phyloP scores from a whole-genome alignment of 2,888 invertebrate species.

The Cheilosia soror region DNA sequence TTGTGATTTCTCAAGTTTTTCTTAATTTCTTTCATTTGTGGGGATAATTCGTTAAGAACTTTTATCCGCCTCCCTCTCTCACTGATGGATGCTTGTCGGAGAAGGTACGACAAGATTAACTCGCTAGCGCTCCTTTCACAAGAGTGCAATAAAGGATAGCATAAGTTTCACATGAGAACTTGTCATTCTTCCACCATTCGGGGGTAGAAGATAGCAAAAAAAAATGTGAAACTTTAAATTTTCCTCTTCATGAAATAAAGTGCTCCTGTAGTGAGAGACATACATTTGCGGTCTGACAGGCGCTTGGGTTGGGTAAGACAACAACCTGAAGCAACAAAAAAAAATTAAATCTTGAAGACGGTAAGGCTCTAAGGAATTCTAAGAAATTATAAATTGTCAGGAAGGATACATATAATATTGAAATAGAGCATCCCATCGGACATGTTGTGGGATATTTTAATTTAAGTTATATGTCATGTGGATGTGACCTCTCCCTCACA shows the following conservation, averaged over 20 bases:
- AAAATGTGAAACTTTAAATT: constrained; percentile 9
- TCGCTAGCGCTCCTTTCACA: constrained; percentile 19
- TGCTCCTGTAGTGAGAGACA: neutral
- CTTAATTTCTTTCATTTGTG: constrained; percentile 25
- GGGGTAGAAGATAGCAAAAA: neutral
- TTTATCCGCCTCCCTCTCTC: neutral
- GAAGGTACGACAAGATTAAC: constrained; percentile 19
- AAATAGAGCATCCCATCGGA: constrained; percentile 40
- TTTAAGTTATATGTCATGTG: too few relatives aligned
- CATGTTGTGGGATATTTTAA: constrained; percentile 34
- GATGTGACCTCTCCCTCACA: too few relatives aligned
- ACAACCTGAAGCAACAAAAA: neutral
- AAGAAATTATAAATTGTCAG: constrained; percentile 50
- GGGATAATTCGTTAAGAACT: constrained; percentile 22
- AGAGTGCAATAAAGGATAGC: constrained; percentile 43
- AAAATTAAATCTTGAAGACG: constrained; percentile 31
- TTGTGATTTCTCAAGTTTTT: constrained; percentile 9
- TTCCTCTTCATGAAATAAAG: constrained; percentile 31
- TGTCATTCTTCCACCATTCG: constrained; percentile 6
- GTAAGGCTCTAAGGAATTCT: constrained; percentile 14
- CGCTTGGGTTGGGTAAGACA: neutral
- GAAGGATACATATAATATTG: constrained; percentile 7
- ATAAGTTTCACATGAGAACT: constrained; percentile 49
- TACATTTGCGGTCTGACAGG: neutral
- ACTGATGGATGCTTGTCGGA: constrained; percentile 33